Base-by-base conservation (phyloP, 2,113 vertebrate species). In the Gambusia affinis region DNA sequence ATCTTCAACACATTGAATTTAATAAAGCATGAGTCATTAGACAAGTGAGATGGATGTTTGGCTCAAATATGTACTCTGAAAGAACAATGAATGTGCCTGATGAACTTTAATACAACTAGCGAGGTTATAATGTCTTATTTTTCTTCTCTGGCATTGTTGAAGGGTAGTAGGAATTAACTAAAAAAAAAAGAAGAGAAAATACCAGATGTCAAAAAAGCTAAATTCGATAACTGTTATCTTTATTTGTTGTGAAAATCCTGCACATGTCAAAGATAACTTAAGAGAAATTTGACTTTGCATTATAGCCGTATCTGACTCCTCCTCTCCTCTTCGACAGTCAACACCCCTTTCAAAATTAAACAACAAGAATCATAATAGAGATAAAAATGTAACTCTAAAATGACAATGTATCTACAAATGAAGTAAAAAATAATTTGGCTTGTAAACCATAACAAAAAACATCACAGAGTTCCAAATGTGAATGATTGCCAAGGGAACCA, bases 11-110 rank as follows among this genome's bases (percentile, higher is more conserved):
- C 80, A 70, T n/a, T 82, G 83, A 77, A 87, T 87, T 89, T 78
- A 90, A 91, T 88, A 66, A 68, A 82, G 88, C 74, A 63, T 88
- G 90, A 88, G 81, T 91, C 78, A 87, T 72, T 89, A 81, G 66
- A 90, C 90, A 85, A 76, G 66, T 70, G 76, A 85, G 88, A 90
- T 90, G 85, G 69, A 85, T 88, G 81, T 85, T 91, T 86, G 81
- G 72, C 80, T 87, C 79, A 87, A 87, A 90, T 85, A 86, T 74
- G 67, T 73, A 73, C 89, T 85, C 81, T 87, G 33, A 66, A 51
- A 67, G 75, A 82, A 89, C 81, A 85, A 88, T 86, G 87, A 85
- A 88, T 88, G 77, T 78, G 47, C 35, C 51, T 83, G 85, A 90
- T 90, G 78, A 74, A 76, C 63, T 80, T 84, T 69, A 82, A 80